These are phyloP conservation scores for Bothrops jararaca DNA, from an alignment of 2,113 vertebrate genomes.

Conservation along the genomic window DNA sequence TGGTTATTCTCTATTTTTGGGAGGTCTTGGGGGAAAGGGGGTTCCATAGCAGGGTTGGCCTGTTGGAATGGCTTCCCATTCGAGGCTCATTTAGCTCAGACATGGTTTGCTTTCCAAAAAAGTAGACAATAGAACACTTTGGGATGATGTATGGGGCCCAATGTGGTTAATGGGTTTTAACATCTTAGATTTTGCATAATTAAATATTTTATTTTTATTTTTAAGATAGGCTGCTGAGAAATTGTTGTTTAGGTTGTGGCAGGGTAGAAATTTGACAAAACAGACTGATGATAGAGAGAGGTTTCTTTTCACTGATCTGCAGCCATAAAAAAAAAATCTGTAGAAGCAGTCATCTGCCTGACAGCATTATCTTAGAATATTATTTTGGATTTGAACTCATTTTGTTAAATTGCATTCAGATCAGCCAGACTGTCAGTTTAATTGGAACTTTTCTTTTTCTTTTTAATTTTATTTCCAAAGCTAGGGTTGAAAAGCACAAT, in stretches of 20 bases:
- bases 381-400: background rate
- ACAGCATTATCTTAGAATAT: background rate
- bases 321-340: background rate
- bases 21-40: background rate
- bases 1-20: background rate
- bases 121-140: background rate
- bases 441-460: constrained; percentile 5
- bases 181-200: background rate
- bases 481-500: background rate
- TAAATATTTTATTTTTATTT: background rate
- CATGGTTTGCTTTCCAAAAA: background rate
- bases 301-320: background rate
- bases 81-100: background rate
- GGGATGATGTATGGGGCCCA: background rate
- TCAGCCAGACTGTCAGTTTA: background rate
- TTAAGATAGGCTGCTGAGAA: background rate
- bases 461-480: background rate
- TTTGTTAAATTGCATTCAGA: constrained; percentile 1
- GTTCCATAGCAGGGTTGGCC: background rate
- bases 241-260: background rate
- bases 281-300: background rate
- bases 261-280: background rate
- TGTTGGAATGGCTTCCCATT: background rate
- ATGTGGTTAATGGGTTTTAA: background rate
- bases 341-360: background rate